Evolutionary conservation across 2,888 invertebrate genomes (phyloP), one percentile per base, ranked within the genome.

Genomic region (Acrobasis suavella): DNA sequence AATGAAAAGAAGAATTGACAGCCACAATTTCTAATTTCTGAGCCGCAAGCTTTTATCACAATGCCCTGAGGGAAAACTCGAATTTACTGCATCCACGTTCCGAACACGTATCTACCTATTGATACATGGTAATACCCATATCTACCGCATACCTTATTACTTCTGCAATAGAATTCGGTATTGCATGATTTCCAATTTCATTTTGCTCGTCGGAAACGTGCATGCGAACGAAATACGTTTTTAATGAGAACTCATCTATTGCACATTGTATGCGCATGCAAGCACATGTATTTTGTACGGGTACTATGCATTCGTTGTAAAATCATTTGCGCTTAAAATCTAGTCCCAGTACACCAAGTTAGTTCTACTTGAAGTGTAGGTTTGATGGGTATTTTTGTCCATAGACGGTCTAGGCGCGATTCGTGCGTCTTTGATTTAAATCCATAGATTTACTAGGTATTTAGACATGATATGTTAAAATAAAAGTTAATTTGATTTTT

Each of bases 21-120:
- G 14, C 17, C 51, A 14, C n/a, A 39, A 50, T 52, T 52, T 22
- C 60, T 42, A 60, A 59, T 58, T 59, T 51, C 52, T 42, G 9
- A 42, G 8, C 51, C 39, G n/a, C 60, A 10, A 17, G 50, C 50
- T 60, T 58, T 50, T 59, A 59, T 50, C 59, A 12, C 59, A 37
- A 50, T 50, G 37, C 52, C 60, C 60, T 39, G 60, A 39, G 60
- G 60, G 60, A 2, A 22, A 42, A 22, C 39, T n/a, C 42, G 51
- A 60, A 60, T 60, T 60, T 60, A 60, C 60, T 52, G 51, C 51
- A 60, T 38, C 51, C 51, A 42, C 60, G 32, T 32, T 32, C 32
- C 32, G 32, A 50, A 42, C 37, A 38, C 60, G 17, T 17, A 51
- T 17, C 7, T 16, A 42, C 51, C 17, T 39, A 38, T 17, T n/a